Conservation (phyloP, 2,113 vertebrate genomes). For the Chinchilla lanigera region DNA sequence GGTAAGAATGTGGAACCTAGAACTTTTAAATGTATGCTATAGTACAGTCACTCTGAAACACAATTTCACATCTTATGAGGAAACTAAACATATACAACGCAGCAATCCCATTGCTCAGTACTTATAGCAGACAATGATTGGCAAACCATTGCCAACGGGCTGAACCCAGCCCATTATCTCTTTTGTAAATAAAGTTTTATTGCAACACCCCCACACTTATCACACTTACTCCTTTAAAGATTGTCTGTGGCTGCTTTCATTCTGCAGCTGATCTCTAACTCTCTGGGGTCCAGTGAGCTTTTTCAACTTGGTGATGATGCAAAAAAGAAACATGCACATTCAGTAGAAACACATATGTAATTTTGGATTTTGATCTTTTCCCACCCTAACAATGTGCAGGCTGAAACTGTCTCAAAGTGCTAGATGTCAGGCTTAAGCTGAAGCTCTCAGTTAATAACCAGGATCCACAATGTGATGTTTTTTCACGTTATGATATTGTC, state of each 20-base stretch:
- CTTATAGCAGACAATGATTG: background rate
- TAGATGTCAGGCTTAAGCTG: background rate
- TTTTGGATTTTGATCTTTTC: background rate
- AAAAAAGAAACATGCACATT: background rate
- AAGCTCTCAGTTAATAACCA: background rate
- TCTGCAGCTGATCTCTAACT: background rate
- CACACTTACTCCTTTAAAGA: background rate
- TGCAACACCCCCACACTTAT: background rate
- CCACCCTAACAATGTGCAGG: too few relatives aligned
- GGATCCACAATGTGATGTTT: too few relatives aligned
- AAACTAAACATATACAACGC: background rate
- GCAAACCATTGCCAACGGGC: background rate
- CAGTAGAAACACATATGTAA: background rate
- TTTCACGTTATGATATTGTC: background rate
- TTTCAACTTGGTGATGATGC: background rate
- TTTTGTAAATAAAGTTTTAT: constrained; percentile 42
- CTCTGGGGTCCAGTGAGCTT: background rate
- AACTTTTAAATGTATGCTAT: background rate
- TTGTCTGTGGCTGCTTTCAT: background rate
- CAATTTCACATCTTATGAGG: background rate
- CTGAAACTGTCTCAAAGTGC: background rate
- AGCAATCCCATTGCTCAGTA: background rate
- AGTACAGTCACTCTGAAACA: background rate
- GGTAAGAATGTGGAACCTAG: background rate
- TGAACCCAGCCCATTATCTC: background rate